Percentiles rank a stretch among this genome's conserved stretches.
Conservation (phyloP, 2,888 invertebrate genomes). For the Lepidochrysops patricia region DNA sequence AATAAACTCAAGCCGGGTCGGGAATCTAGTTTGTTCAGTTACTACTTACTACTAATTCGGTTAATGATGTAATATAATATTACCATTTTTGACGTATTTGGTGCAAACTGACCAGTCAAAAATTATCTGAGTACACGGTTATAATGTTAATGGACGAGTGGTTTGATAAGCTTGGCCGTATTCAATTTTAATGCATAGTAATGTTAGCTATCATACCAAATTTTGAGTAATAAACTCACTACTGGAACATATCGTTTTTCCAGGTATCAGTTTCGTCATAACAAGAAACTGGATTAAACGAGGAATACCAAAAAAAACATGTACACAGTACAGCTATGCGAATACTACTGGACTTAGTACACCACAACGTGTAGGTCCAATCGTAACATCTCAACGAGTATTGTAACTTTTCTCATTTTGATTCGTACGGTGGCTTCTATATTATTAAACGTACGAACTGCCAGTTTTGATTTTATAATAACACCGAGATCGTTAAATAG, state of each 20-base stretch:
- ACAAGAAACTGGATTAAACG: not conserved
- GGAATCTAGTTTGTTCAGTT: no score
- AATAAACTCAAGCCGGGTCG: no score
- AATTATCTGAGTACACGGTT: not conserved
- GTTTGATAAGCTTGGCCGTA: not conserved
- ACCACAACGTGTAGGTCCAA: no score
- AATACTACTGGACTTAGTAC: not conserved
- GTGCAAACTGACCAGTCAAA: not conserved
- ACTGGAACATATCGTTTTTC: not conserved
- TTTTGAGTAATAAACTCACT: not conserved
- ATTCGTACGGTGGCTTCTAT: no score
- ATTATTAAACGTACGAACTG: not conserved
- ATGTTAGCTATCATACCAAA: not conserved
- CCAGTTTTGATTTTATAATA: not conserved
- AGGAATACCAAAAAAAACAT: not conserved
- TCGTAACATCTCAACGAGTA: no score
- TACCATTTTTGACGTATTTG: not conserved
- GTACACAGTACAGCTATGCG: no score
- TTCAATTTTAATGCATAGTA: not conserved
- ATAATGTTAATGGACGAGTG: not conserved
- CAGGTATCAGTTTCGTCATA: not conserved
- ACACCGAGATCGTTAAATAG: not conserved
- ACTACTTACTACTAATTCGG: no score
- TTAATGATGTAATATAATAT: not conserved
- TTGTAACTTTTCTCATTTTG: no score